Base-by-base conservation (phyloP, 2,888 invertebrate genomes). In the Thyatira batis region DNA sequence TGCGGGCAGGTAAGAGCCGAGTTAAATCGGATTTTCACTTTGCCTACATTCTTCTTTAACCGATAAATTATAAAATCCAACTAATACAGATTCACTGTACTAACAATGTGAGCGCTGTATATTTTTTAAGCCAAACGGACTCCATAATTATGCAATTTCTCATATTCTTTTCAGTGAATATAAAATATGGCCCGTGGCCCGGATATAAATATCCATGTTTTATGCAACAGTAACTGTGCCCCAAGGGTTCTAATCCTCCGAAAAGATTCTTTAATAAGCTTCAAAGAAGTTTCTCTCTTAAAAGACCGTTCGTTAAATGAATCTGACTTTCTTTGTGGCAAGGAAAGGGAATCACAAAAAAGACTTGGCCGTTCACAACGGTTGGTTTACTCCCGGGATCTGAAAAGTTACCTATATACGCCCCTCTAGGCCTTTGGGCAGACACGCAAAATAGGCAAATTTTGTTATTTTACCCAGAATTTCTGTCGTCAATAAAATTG, bases 11-110 rank as follows among this genome's bases (percentile, higher is more conserved):
- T 84, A 81, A 78, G 81, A 79, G 72, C 48, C 71, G 77, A 78
- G 75, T 82, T 82, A 79, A 87, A 89, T 87, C 82, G 75, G 77
- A 86, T 88, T 87, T 87, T 81, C 80, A 79, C 81, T 82, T 80
- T 76, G 64, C 73, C 72, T 77, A 73, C 71, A 73, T 77, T 77
- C 65, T 68, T 71, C 65, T 59, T 55, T 60, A 58, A 60, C 60
- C 61, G 59, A 67, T 76, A 73, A 76, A 69, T 72, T 75, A 76
- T 69, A 68, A 63, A 71, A 70, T 68, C 60, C 52, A 52, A 53
- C 65, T 60, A 64, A 71, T 69, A 65, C 65, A 49, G 23, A 53
- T 51, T 56, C 52, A 55, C 59, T 52, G 53, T 52, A 53, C 51
- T 60, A 57, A 54, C 30, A 45, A 56, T 51, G 20, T 2, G 17